Base-by-base conservation (phyloP, 2,888 invertebrate genomes). In the Trissonchulus latispiculum region DNA sequence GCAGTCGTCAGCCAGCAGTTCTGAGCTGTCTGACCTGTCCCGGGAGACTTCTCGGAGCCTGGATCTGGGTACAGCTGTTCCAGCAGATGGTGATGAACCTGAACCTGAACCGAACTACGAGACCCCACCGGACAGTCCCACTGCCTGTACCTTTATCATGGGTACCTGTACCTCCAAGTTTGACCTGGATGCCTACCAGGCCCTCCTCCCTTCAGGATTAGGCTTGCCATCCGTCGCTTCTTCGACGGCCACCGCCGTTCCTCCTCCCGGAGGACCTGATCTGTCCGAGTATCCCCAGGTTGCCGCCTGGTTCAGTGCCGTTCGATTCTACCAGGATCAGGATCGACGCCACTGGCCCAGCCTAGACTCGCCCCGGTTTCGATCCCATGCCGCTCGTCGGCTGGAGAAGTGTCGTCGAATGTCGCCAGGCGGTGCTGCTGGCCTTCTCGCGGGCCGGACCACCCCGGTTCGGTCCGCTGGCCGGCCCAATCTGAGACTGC, bases 291-390 rank as follows among this genome's bases (percentile, higher is more conserved):
- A 37, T 31, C 72, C 72, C 3, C 3, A n/a, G 28, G 35, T 33
- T 3, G 35, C 69, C 8, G 32, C 35, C 31, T 69, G 69, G 69
- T n/a, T 69, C 8, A 3, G 23, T 23, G 28, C 35, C n/a, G 28
- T 69, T 3, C 3, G 37, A 8, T 28, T 32, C 31, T 69, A 32
- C 35, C 28, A 18, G 36, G 69, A 33, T n/a, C n/a, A 33, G 33
- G 69, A 69, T 28, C 3, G 69, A 32, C 69, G 69, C 35, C 32
- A 2, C 2, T 69, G 69, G 69, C 32, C 35, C 3, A 8, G n/a
- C 23, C 28, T 69, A n/a, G 69, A 69, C 31, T 69, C 69, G 36
- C 69, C 69, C 3, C 35, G 69, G 8, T 64, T 15, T 64, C 8
- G 8, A 18, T 8, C 66, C 15, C 48, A 48, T 48, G 48, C 48